Evolutionary conservation across 23 tunicate species (phyloP), one percentile per base, ranked within the genome.

Genomic region (Ascidia mentula): DNA sequence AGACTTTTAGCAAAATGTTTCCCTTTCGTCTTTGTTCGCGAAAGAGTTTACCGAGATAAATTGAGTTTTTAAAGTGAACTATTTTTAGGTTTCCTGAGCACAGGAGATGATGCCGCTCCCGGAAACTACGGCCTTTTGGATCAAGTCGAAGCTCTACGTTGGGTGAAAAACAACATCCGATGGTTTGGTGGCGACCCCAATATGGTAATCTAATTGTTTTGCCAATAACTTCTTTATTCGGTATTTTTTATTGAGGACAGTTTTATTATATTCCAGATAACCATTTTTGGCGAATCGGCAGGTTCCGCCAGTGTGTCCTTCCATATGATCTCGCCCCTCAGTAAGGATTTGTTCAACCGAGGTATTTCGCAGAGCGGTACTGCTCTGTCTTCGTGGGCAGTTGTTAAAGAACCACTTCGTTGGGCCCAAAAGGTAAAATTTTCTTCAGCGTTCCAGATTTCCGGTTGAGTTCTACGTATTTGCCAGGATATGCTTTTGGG

Each of bases 351-450:
- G 18, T 89, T 83, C 53, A 37, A 73, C 18, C 84, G 88, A 28
- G 94, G 74, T 3, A 89, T 89, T 24, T 89, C 94, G 9, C 84
- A 89, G 40, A 82, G 88, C 34, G 94, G 94, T 32, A 89, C 94
- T 20, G 60, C 88, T 7, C 59, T 82, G 26, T 89, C 87, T 5
- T 79, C 88, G 45, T 78, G 94, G 91, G 84, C 81, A 28, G 53
- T 80, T 37, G 46, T 38, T 18, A 80, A 31, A 32, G 38, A 79
- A 17, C 82, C 82, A 32, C 31, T 60, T 7, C 36, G 82, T 8
- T 79, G 82, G 82, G 75, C 82, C 12, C 17, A 76, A 22, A 12
- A 34, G 77, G 77, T 73, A 69, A 30, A 12, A 69, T n/a, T n/a
- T n/a, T n/a, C n/a, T n/a, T n/a, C n/a, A n/a, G n/a, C n/a, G n/a